phyloP scores from a whole-genome alignment of 2,888 invertebrate genomes.

The Mayetiola destructor region DNA sequence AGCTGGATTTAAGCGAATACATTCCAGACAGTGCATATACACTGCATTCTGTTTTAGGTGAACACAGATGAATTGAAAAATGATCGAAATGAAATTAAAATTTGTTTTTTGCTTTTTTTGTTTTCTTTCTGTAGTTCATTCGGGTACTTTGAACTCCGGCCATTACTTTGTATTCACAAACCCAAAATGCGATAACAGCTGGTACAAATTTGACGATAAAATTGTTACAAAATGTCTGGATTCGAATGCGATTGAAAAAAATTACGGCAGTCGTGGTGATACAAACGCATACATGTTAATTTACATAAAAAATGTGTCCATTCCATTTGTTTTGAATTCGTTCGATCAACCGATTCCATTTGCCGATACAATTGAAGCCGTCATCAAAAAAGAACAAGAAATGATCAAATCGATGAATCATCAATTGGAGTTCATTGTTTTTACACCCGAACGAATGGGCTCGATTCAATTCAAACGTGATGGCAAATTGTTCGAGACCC shows the following conservation, averaged over 20 bases:
- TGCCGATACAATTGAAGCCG: no score
- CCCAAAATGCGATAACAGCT: slow-evolving; percentile 85
- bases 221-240: slow-evolving; percentile 93
- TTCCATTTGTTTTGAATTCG: no score
- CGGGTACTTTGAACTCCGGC: slow-evolving; percentile 97
- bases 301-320: slow-evolving; percentile 90
- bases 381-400: no score
- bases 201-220: slow-evolving; percentile 94
- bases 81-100: background rate
- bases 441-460: no score
- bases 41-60: slow-evolving; percentile 71
- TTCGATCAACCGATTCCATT: no score
- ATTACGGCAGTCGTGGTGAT: slow-evolving; percentile 92
- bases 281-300: slow-evolving; percentile 99
- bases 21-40: slow-evolving; percentile 69
- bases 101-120: background rate
- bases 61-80: background rate
- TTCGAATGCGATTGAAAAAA: slow-evolving; percentile 92
- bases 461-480: no score
- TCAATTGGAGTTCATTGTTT: no score
- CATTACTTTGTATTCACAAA: slow-evolving; percentile 99
- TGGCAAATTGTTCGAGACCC: no score
- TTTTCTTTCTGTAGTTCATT: slow-evolving; percentile 56
- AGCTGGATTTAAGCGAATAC: slow-evolving; percentile 73
- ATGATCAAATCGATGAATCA: no score